phyloP scores from a whole-genome alignment of 1,140 invertebrate genomes.

The Bombus polaris region DNA sequence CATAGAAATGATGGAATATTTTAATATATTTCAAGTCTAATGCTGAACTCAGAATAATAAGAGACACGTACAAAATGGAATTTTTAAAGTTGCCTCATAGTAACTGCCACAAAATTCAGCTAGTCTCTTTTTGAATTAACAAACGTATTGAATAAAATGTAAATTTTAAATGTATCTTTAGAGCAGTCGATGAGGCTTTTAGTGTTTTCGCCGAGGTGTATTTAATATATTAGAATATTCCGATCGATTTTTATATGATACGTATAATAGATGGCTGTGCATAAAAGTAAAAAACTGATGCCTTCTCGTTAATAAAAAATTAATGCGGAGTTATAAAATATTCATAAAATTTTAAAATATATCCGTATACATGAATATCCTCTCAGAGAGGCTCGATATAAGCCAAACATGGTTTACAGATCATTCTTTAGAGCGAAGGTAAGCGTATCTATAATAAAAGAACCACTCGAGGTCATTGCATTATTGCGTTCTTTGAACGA shows the following conservation, averaged over 20 bases:
- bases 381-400: background rate
- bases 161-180: background rate
- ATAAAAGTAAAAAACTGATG: background rate
- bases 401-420: background rate
- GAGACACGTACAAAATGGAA: background rate
- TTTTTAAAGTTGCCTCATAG: background rate
- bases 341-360: conserved; percentile 3
- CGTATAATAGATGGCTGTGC: background rate
- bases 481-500: background rate
- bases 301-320: background rate
- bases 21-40: background rate
- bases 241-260: too few species aligned
- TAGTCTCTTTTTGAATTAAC: background rate
- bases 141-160: background rate
- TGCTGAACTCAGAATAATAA: background rate
- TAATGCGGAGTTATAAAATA: background rate
- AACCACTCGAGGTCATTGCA: background rate
- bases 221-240: background rate
- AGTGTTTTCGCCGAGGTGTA: background rate
- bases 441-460: background rate
- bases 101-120: background rate
- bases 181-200: background rate
- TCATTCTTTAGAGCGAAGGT: background rate
- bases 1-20: background rate
- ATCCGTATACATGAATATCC: background rate